Evolutionary conservation across 2,797 vertebrate genomes (phyloP).

Genomic region (Aselliscus stoliczkanus): DNA sequence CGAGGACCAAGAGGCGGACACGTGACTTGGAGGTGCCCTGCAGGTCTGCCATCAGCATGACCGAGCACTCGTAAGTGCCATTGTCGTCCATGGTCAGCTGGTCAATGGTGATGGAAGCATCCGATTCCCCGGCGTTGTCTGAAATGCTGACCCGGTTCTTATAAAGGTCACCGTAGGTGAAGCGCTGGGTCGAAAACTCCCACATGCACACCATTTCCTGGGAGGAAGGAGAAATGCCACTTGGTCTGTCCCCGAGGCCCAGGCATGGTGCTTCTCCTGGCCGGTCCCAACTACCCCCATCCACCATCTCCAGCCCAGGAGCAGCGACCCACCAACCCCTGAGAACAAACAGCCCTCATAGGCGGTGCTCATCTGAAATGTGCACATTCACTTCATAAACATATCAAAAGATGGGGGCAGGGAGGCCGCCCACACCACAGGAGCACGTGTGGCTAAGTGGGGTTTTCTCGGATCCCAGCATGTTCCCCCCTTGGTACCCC

Average conservation of each 20-base stretch:
- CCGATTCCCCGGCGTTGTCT: fast-evolving
- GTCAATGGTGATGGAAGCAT: constrained; percentile 73
- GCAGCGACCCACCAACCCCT: fast-evolving
- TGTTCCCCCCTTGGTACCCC: too few relatives aligned
- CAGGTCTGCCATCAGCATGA: constrained; percentile 51
- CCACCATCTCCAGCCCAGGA: background rate
- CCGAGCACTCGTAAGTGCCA: constrained; percentile 74
- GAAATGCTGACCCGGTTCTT: constrained; percentile 46
- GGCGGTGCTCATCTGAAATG: fast-evolving
- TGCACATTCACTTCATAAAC: background rate
- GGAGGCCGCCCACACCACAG: background rate
- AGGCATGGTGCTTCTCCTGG: background rate
- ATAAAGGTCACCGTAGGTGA: constrained; percentile 41
- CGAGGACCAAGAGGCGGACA: constrained; percentile 75
- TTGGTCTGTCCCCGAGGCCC: background rate
- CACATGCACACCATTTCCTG: constrained; percentile 68
- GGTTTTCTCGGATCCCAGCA: background rate
- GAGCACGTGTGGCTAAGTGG: fast-evolving
- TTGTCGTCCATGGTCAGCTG: constrained; percentile 80
- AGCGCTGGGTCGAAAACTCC: fast-evolving
- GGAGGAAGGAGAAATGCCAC: background rate
- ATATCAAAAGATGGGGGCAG: fast-evolving
- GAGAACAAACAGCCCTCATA: background rate
- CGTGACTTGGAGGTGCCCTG: fast-evolving
- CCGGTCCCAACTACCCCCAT: background rate